Conservation (phyloP, 1,140 invertebrate genomes). For the Lepidurus arcticus region DNA sequence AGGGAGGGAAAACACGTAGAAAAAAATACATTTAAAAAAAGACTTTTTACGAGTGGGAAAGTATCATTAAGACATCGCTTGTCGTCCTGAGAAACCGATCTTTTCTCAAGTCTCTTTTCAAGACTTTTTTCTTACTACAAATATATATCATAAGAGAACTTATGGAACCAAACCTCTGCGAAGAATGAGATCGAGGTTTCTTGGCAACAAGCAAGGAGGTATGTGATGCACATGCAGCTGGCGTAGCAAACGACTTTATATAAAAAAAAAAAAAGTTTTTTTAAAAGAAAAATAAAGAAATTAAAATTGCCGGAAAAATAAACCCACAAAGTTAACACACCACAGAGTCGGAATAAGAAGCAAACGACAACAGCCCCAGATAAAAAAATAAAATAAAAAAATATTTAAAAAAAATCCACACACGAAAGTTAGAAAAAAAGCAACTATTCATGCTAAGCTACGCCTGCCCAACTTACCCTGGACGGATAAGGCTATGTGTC, state of each 20-base stretch:
- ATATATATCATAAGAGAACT: background rate
- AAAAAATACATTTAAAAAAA: background rate
- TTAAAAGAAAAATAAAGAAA: background rate
- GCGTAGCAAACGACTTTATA: background rate
- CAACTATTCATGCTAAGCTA: background rate
- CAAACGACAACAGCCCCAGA: background rate
- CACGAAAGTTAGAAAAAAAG: background rate
- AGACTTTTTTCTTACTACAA: background rate
- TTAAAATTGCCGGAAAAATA: background rate
- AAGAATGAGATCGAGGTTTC: conserved; percentile 10
- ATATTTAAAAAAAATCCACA: background rate
- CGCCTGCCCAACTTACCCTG: conserved; percentile 20
- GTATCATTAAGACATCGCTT: background rate
- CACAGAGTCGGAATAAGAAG: background rate
- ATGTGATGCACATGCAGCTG: background rate
- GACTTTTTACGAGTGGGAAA: background rate
- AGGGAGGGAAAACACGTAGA: background rate
- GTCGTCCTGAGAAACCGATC: background rate
- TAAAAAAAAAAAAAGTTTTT: background rate
- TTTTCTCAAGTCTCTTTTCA: background rate
- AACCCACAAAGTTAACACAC: background rate
- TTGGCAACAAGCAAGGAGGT: conserved; percentile 7
- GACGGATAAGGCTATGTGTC: conserved; percentile 17
- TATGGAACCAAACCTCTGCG: background rate
- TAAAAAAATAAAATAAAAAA: conserved; percentile 18